Evolutionary conservation across 2,888 invertebrate genomes (phyloP), one percentile per base, ranked within the genome.

Genomic region (Drosophila hamatofila): DNA sequence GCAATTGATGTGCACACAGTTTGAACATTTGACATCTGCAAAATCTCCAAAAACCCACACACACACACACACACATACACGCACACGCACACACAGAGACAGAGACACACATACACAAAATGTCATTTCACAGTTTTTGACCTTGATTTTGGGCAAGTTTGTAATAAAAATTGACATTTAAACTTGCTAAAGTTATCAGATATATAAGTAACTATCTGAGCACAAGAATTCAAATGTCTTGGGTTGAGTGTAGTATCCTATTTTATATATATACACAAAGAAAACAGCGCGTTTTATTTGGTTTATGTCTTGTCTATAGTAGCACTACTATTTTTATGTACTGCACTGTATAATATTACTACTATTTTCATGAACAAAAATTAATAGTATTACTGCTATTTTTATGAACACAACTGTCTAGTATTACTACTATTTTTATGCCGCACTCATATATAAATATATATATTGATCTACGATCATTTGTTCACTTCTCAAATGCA

Each of bases 1-100:
- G 48, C 56, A 66, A 44, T 59, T 46, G 58, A 48, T 39, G 61
- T 37, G 62, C 60, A 30, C 48, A 58, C 56, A 48, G 25, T 21
- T 37, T 25, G 23, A 46, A 35, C 44, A 55, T 55, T 37, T 58
- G 37, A 21, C 48, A 48, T 59, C 33, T 42, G 44, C 33, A 37
- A 56, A 56, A 27, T 58, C 25, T 49, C 16, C 44, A 18, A 42
- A 42, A 21, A 11, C 12, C 12, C 44, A n/a, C 11, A 57, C 4
- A 46, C 12, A 1, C 33, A 30, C 8, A 14, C 27, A 56, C 35
- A 23, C 37, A 35, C 25, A 37, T 37, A n/a, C 11, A 11, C 25
- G 3, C 35, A 25, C 42, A 42, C 18, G 7, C 16, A 16, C 16
- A 21, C 51, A 3, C 48, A n/a, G 9, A n/a, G n/a, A n/a, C 27